Conservation (phyloP, 2,888 invertebrate species). For the Acleris cristana region DNA sequence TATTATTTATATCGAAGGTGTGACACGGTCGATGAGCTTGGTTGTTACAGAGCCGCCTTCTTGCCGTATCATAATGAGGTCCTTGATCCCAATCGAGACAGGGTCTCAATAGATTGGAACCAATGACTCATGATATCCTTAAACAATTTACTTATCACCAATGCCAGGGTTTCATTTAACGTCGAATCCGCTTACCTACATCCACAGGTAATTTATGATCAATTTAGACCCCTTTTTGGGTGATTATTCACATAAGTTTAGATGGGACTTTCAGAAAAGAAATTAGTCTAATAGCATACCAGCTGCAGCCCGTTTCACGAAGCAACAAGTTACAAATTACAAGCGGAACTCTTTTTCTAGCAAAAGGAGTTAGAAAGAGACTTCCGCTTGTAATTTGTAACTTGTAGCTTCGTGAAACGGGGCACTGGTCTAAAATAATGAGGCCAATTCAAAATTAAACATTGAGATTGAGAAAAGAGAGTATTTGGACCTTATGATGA, state of each 20-base stretch:
- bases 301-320: too few species aligned
- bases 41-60: conserved; percentile 2
- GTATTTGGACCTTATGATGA: too few species aligned
- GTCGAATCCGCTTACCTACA: conserved; percentile 11
- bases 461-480: too few species aligned
- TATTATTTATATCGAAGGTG: conserved; percentile 12
- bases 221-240: background rate
- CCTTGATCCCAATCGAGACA: conserved; percentile 34
- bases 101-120: conserved; percentile 30
- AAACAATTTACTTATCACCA: conserved; percentile 45
- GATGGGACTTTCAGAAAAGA: background rate
- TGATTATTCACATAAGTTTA: background rate
- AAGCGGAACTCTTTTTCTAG: too few species aligned
- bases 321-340: too few species aligned
- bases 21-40: background rate
- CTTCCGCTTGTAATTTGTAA: too few species aligned
- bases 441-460: background rate
- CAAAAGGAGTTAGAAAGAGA: too few species aligned
- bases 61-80: conserved; percentile 28
- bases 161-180: conserved; percentile 36
- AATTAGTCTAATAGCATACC: background rate
- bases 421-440: conserved; percentile 5
- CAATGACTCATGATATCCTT: conserved; percentile 53
- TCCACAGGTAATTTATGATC: conserved; percentile 4
- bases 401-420: too few species aligned